Evolutionary conservation across 2,113 vertebrate genomes (phyloP), one percentile per base, ranked within the genome.

Genomic region (Urocitellus parryii): DNA sequence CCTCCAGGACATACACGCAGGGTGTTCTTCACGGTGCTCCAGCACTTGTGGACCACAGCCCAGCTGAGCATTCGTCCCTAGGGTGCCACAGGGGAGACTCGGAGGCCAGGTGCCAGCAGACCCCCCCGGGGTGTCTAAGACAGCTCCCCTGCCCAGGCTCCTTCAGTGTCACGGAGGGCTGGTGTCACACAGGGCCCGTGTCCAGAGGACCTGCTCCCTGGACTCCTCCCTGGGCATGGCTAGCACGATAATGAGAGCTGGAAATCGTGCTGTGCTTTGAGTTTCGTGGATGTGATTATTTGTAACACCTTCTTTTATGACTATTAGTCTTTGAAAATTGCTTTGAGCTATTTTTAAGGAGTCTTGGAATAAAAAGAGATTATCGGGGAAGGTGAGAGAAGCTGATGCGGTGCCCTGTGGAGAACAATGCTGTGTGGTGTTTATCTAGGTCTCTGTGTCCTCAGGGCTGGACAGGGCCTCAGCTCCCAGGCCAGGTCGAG

Each of bases 311-410:
- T 58, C 88, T 94, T 86, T 93, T 72, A 77, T 76, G 91, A 94
- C 37, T 53, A 61, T 67, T 78, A 96, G 56, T n/a, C 96, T 88
- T 81, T 87, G 95, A 80, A 95, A 89, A 89, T 87, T 86, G 94
- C 86, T 93, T 92, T 76, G 91, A 92, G 88, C 78, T 96, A 65
- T 97, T 96, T 96, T 93, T 91, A 94, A 86, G 74, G 79, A 63
- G 34, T 65, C 70, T 83, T 48, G 27, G 91, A 77, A 94, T 88
- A 68, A 88, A 96, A 88, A 42, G 0, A 45, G 68, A 12, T 93
- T 68, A 56, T 37, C 68, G 5, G 5, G 89, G 86, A 86, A 91
- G 81, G 88, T 32, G 25, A 80, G 22, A 53, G 94, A 20, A 51
- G 48, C 68, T 22, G 67, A 32, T 53, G 63, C 45, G 1, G 45